Evolutionary conservation across 2,797 vertebrate genomes (phyloP), one percentile per base, ranked within the genome.

Genomic region (Anabacerthia variegaticeps): DNA sequence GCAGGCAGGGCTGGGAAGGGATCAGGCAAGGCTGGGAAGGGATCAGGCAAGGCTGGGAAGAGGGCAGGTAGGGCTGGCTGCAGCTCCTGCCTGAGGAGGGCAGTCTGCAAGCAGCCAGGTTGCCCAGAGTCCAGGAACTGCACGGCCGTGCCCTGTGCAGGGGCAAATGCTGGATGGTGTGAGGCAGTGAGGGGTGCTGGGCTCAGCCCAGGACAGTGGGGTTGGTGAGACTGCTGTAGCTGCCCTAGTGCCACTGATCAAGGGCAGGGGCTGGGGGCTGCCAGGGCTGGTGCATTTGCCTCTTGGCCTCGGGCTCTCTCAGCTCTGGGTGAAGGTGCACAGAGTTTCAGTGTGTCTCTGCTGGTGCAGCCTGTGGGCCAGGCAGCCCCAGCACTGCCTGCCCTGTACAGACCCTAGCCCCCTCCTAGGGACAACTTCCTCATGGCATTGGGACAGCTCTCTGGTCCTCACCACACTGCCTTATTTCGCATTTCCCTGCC

Each of bases 391-490:
- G 61, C 65, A 23, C 32, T 37, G 32, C 63, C 76, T 76, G 72
- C 13, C 55, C 55, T 3, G 1, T 22, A 9, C 0, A 5, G 56
- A 59, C 19, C 17, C 49, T n/a, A 43, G 10, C 59, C 48, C 23
- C 41, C 10, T 78, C 23, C 48, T 28, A 46, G 23, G 37, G n/a
- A 65, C 51, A 66, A 36, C 51, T 36, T 44, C 24, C 26, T 26
- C 1, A 1, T 4, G 2, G 4, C 85, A 72, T 11, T 36, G 30
- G 0, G 0, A 21, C 62, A 68, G 56, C 1, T 0, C 0, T 0
- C 21, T 41, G 34, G 4, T 76, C 61, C 82, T 43, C 14, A 12
- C 32, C 4, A 11, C 37, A 41, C 26, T 58, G 51, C 59, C 54
- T 56, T 7, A 6, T 22, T 65, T 36, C 46, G 77, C 28, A 54